Conservation (phyloP, 2,888 invertebrate species). For the Ectemnius continuus region DNA sequence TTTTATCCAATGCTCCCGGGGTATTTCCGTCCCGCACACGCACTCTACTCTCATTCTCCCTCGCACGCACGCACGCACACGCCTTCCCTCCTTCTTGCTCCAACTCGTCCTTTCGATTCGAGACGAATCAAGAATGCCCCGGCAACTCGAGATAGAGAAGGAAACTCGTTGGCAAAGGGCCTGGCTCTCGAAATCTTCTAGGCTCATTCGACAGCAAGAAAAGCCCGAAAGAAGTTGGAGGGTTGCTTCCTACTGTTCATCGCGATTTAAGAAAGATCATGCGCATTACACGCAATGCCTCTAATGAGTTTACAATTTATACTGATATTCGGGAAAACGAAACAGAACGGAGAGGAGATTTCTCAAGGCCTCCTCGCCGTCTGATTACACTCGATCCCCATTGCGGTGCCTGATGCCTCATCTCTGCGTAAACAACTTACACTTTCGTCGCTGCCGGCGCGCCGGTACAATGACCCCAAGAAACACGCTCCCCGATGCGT, state of each 20-base stretch:
- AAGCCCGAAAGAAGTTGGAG: too few relatives aligned
- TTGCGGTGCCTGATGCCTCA: not conserved
- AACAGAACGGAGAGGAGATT: not conserved
- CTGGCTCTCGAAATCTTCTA: slow-evolving; percentile 46
- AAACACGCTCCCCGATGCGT: not conserved
- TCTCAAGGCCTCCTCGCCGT: slow-evolving; percentile 6
- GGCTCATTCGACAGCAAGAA: not conserved
- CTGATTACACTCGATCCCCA: slow-evolving; percentile 10
- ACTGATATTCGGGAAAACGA: not conserved
- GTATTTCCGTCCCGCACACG: not conserved
- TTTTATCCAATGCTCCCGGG: slow-evolving; percentile 10
- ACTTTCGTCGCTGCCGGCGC: slow-evolving; percentile 1
- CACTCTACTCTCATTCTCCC: not conserved
- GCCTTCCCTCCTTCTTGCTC: slow-evolving; percentile 7
- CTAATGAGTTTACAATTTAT: not conserved
- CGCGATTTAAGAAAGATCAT: not conserved
- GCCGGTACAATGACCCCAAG: slow-evolving; percentile 15
- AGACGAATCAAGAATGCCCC: not conserved
- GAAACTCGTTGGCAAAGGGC: slow-evolving; percentile 57
- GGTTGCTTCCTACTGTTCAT: not conserved
- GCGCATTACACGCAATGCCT: not conserved
- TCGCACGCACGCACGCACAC: not conserved
- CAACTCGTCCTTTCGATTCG: slow-evolving; percentile 22
- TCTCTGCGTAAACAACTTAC: slow-evolving; percentile 20
- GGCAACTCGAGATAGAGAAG: slow-evolving; percentile 43